These are phyloP conservation scores for Chionodraco myersi DNA, from an alignment of 2,113 vertebrate species.

Conservation along the genomic window DNA sequence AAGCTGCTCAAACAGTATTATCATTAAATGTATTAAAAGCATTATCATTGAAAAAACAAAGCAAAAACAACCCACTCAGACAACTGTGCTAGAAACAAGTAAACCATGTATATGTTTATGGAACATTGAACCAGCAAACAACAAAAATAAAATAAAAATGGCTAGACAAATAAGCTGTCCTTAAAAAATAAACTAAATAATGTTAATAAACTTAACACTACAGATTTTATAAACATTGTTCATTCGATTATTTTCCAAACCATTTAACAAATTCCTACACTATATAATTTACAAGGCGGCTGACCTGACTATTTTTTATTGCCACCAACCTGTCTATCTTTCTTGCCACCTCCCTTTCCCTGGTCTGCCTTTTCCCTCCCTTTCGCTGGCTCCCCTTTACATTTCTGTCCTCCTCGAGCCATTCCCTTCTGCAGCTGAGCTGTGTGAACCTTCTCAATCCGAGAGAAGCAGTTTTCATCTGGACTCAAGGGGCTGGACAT, in stretches of 20 bases:
- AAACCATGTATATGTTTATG: not conserved
- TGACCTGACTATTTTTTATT: conserved; percentile 45
- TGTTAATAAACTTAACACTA: not conserved
- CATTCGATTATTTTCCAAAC: not conserved
- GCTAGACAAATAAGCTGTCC: not conserved
- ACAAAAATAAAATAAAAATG: not conserved
- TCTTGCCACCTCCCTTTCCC: conserved; percentile 64
- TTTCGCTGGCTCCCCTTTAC: conserved; percentile 42
- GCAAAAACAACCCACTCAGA: not conserved
- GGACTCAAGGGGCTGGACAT: conserved; percentile 42
- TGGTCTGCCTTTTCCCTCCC: conserved; percentile 49
- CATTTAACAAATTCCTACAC: not conserved
- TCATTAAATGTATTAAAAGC: not conserved
- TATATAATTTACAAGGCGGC: not conserved
- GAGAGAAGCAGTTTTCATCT: conserved; percentile 73
- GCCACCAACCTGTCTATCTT: conserved; percentile 66
- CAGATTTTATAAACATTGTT: not conserved
- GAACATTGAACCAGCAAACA: conserved; percentile 3
- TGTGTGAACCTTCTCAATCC: conserved; percentile 77
- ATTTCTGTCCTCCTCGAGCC: conserved; percentile 49
- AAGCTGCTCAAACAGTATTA: not conserved
- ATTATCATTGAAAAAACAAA: conserved; percentile 21
- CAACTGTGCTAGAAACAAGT: not conserved
- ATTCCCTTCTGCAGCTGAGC: conserved; percentile 66
- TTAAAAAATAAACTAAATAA: conserved; percentile 5